Conservation (phyloP, 2,797 vertebrate species). For the Tapirus indicus region DNA sequence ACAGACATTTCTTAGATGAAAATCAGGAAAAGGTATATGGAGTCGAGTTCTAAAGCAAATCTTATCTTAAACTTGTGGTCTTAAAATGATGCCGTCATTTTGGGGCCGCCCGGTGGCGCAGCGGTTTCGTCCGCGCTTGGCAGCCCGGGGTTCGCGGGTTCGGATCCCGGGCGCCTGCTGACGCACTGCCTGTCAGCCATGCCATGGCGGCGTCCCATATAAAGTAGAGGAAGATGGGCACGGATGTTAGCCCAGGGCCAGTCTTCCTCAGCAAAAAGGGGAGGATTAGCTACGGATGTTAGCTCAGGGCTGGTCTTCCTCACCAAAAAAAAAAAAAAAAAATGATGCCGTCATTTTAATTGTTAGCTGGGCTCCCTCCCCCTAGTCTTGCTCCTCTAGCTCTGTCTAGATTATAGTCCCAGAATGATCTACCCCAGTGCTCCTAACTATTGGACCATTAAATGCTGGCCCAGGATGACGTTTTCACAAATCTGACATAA, state of each 20-base stretch:
- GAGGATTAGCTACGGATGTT: too few relatives aligned
- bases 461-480: neutral
- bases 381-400: neutral
- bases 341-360: neutral
- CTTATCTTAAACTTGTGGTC: neutral
- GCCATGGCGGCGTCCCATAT: too few relatives aligned
- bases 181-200: too few relatives aligned
- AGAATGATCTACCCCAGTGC: neutral
- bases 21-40: neutral
- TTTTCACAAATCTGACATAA: slow-evolving; percentile 11
- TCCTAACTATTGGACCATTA: neutral
- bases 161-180: too few relatives aligned
- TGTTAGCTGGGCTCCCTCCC: neutral
- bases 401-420: neutral
- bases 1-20: neutral
- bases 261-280: too few relatives aligned
- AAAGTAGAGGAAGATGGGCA: too few relatives aligned
- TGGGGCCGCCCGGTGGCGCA: too few relatives aligned
- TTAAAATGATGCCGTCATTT: neutral
- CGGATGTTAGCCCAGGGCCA: too few relatives aligned
- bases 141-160: too few relatives aligned
- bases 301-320: too few relatives aligned
- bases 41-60: neutral
- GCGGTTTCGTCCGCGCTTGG: too few relatives aligned
- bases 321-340: too few relatives aligned